phyloP scores from a whole-genome alignment of 2,797 vertebrate species.

The Chlorospingus flavigularis region DNA sequence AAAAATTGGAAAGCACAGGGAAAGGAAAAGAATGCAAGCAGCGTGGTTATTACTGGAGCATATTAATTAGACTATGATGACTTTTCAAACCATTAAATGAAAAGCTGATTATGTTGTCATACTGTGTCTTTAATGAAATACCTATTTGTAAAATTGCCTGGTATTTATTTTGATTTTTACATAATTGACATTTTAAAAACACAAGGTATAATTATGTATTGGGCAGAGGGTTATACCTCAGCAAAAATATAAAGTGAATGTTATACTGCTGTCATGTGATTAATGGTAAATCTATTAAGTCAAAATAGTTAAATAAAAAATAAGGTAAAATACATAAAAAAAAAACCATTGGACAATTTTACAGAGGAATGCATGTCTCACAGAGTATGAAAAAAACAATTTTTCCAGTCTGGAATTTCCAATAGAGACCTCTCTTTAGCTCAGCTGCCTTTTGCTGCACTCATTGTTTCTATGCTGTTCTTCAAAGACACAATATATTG shows the following conservation, averaged over 20 bases:
- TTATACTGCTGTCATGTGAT: background rate
- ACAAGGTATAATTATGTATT: background rate
- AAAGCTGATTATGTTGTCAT: conserved; percentile 1
- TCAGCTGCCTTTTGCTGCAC: background rate
- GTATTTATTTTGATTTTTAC: conserved; percentile 41
- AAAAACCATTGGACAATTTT: background rate
- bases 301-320: background rate
- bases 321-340: background rate
- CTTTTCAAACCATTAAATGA: conserved; percentile 40
- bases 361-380: background rate
- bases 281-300: background rate
- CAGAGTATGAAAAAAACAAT: background rate
- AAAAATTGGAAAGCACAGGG: background rate
- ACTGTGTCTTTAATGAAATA: background rate
- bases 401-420: background rate
- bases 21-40: background rate
- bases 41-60: background rate
- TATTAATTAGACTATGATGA: conserved; percentile 1
- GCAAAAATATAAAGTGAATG: background rate
- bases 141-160: conserved; percentile 48
- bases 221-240: background rate
- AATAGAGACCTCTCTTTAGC: background rate
- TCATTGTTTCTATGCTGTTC: background rate
- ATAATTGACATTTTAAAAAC: background rate
- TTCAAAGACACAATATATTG: background rate